Conservation (phyloP, 2,888 invertebrate genomes). For the Troides oblongomaculatus region DNA sequence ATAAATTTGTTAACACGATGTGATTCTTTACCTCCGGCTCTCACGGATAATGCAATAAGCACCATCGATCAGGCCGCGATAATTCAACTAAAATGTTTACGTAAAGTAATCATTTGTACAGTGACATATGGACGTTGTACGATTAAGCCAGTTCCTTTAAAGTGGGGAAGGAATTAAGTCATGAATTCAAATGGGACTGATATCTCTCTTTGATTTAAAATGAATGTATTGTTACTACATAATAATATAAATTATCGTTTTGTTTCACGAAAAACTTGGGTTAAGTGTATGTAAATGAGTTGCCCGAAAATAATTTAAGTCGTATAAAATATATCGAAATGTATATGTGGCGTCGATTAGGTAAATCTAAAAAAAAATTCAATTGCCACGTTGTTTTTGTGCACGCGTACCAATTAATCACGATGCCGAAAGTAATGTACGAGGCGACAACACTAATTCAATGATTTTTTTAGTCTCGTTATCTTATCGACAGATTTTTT, state of each 20-base stretch:
- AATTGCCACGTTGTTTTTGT: background rate
- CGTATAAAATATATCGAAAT: conserved; percentile 22
- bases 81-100: conserved; percentile 28
- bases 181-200: conserved; percentile 25
- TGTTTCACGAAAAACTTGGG: conserved; percentile 18
- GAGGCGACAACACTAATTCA: background rate
- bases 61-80: conserved; percentile 24
- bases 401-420: background rate
- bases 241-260: conserved; percentile 28
- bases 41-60: conserved; percentile 27
- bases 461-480: background rate
- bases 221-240: conserved; percentile 22
- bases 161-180: conserved; percentile 28
- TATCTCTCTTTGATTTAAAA: conserved; percentile 25
- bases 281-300: conserved; percentile 24
- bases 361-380: conserved; percentile 6
- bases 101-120: conserved; percentile 28
- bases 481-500: background rate
- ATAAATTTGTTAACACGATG: conserved; percentile 27
- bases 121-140: conserved; percentile 21
- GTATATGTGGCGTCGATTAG: conserved; percentile 15
- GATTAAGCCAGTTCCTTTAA: conserved; percentile 20
- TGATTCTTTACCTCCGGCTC: conserved; percentile 18
- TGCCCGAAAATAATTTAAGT: conserved; percentile 20
- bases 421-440: conserved; percentile 3